These are phyloP conservation scores for Chrysolina haemoptera DNA, from an alignment of 2,888 invertebrate species.

Conservation along the genomic window DNA sequence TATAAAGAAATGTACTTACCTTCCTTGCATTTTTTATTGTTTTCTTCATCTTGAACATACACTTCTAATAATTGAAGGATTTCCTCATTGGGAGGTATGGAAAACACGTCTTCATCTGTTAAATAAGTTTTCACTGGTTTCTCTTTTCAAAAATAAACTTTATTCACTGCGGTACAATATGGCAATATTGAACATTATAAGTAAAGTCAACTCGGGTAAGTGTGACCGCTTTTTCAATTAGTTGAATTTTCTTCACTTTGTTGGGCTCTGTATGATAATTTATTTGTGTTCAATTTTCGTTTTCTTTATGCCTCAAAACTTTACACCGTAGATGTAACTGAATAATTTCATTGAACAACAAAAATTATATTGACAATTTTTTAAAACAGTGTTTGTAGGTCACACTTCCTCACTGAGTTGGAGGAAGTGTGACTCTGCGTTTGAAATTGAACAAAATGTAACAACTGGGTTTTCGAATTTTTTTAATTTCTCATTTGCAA, in stretches of 20 bases:
- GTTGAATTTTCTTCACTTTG: neutral
- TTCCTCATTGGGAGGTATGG: too few species aligned
- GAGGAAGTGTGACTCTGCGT: neutral
- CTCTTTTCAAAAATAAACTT: too few species aligned
- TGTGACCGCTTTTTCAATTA: neutral
- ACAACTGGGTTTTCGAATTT: neutral
- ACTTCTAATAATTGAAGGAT: too few species aligned
- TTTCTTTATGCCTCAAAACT: neutral
- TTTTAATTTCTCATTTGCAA: neutral
- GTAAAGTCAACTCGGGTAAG: neutral
- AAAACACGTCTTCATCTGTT: too few species aligned
- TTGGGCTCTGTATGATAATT: neutral
- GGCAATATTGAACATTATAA: too few species aligned
- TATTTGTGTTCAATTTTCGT: neutral
- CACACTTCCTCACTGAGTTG: constrained; percentile 18
- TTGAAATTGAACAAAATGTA: too few species aligned
- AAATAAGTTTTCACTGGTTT: too few species aligned
- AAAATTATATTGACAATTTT: neutral
- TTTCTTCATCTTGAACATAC: too few species aligned
- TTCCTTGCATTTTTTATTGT: too few species aligned
- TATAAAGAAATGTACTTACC: too few species aligned
- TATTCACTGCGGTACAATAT: too few species aligned
- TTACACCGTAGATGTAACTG: neutral
- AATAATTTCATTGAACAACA: neutral
- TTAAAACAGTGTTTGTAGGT: constrained; percentile 1